A percentile compares a stretch with the other conserved stretches of the same genome.
phyloP scores from a whole-genome alignment of 2,113 vertebrate species.

The Ammodytes marinus region DNA sequence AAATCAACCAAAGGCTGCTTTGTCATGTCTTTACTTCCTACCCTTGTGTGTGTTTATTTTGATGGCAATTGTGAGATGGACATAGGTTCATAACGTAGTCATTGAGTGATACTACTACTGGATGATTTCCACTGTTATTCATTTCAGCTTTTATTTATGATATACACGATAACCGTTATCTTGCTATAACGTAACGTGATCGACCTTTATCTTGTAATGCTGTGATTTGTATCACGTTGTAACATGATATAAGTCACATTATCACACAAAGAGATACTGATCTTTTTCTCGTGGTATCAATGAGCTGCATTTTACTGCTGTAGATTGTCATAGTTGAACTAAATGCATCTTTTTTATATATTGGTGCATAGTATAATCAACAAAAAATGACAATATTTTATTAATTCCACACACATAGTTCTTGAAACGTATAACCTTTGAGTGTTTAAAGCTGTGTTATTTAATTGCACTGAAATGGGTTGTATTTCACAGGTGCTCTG shows the following conservation, averaged over 20 bases:
- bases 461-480: not conserved
- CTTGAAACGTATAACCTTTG: not conserved
- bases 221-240: too few species aligned
- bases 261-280: too few species aligned
- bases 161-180: too few species aligned
- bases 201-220: too few species aligned
- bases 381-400: not conserved
- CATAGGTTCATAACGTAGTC: not conserved
- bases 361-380: too few species aligned
- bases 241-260: too few species aligned
- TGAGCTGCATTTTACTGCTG: too few species aligned
- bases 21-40: not conserved
- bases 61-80: not conserved
- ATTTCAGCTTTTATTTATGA: not conserved
- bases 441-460: not conserved
- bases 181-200: too few species aligned
- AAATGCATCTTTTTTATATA: too few species aligned
- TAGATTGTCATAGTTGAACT: too few species aligned
- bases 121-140: not conserved
- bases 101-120: not conserved
- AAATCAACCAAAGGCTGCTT: slow-evolving; percentile 46
- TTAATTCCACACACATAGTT: not conserved
- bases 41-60: not conserved
- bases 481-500: not conserved
- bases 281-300: too few species aligned